A percentile compares a stretch with the other conserved stretches of the same genome.
phyloP scores from a whole-genome alignment of 2,888 invertebrate genomes.

The Cataglyphis altisquamis region DNA sequence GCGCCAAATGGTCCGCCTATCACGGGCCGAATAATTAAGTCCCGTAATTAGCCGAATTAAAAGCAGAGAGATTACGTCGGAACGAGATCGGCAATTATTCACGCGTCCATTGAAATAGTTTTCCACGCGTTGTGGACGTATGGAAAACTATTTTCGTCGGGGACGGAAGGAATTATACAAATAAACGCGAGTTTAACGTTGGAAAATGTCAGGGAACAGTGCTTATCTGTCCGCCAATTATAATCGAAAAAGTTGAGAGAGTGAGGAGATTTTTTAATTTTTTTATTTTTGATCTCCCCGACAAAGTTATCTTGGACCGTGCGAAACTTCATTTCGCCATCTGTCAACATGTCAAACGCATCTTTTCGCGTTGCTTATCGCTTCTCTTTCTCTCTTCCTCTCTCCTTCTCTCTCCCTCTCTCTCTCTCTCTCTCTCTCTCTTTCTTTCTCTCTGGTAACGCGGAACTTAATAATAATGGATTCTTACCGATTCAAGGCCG shows the following conservation, averaged over 20 bases:
- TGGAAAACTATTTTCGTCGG: conserved; percentile 13
- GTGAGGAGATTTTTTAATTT: not conserved
- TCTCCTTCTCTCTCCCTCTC: too few species aligned
- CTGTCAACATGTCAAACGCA: conserved; percentile 43
- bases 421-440: too few species aligned
- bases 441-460: conserved; percentile 15
- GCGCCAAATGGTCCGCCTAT: conserved; percentile 39
- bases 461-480: conserved; percentile 62
- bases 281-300: not conserved
- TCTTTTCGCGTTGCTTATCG: conserved; percentile 53
- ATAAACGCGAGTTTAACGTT: not conserved
- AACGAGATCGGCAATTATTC: conserved; percentile 51
- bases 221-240: not conserved
- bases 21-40: conserved; percentile 51
- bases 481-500: conserved; percentile 61
- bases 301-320: not conserved
- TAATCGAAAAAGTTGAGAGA: not conserved
- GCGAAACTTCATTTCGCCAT: not conserved
- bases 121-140: not conserved
- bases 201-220: not conserved
- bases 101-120: conserved; percentile 31
- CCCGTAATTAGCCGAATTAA: conserved; percentile 50
- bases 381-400: too few species aligned
- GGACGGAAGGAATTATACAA: not conserved
- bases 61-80: conserved; percentile 48